Percentiles rank a stretch among this genome's conserved stretches.
Conservation (phyloP, 2,113 vertebrate genomes). For the Embiotoca jacksoni region DNA sequence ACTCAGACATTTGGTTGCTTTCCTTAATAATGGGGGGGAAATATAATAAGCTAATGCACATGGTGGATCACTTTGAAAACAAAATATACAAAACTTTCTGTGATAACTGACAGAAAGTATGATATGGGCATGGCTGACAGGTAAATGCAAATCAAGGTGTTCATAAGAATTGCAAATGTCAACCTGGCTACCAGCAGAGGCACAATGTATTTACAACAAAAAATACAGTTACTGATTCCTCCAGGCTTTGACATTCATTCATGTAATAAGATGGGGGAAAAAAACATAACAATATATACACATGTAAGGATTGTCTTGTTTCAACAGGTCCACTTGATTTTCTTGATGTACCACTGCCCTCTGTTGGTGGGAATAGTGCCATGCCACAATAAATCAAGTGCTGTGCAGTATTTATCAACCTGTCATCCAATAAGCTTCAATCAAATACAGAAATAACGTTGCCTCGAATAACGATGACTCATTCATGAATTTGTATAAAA, state of each 20-base stretch:
- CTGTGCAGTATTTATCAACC: too few relatives aligned
- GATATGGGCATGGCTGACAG: too few relatives aligned
- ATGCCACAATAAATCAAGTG: conserved; percentile 6
- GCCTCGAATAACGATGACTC: background rate
- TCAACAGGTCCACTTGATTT: background rate
- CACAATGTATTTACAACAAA: background rate
- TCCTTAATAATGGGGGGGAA: background rate
- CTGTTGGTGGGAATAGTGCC: conserved; percentile 27
- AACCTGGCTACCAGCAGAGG: background rate
- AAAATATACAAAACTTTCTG: too few relatives aligned
- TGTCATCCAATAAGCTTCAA: background rate
- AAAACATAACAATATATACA: too few relatives aligned
- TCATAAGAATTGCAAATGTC: background rate
- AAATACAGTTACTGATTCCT: background rate
- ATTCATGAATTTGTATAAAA: background rate
- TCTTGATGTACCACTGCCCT: conserved; percentile 28
- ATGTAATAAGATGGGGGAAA: background rate
- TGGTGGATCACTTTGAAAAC: too few relatives aligned
- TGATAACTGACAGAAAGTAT: background rate
- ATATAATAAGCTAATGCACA: background rate
- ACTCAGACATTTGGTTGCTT: background rate
- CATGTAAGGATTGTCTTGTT: background rate
- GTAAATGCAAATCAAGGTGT: background rate
- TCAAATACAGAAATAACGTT: background rate
- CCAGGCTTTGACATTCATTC: too few relatives aligned